Conservation (phyloP, 2,113 vertebrate species). For the Heterotis niloticus region DNA sequence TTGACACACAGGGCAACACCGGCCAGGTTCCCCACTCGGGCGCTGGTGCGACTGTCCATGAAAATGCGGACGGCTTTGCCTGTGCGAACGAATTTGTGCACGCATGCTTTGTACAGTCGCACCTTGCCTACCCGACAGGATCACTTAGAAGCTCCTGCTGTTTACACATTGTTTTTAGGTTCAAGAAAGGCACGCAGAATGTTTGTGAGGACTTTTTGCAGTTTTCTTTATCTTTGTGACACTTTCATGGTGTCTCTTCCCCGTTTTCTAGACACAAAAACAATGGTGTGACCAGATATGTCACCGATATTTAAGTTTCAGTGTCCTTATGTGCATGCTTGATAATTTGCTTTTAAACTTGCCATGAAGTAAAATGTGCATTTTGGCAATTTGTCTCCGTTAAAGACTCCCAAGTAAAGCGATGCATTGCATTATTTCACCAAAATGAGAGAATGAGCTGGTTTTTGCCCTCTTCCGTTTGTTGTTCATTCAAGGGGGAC, state of each 20-base stretch:
- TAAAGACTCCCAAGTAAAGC: neutral
- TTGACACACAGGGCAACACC: too few species aligned
- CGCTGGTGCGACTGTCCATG: too few species aligned
- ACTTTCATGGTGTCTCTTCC: neutral
- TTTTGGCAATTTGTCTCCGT: neutral
- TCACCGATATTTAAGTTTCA: neutral
- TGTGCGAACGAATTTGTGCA: too few species aligned
- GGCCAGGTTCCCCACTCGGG: too few species aligned
- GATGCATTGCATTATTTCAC: neutral
- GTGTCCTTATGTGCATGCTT: neutral
- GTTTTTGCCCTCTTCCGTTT: neutral
- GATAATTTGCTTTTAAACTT: neutral
- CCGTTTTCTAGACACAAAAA: neutral
- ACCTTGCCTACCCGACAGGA: too few species aligned
- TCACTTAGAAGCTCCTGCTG: too few species aligned
- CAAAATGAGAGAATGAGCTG: neutral
- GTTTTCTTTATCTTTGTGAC: neutral
- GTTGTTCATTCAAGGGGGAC: slow-evolving; percentile 50
- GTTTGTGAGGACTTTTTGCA: too few species aligned
- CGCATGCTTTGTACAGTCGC: too few species aligned
- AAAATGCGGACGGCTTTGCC: too few species aligned
- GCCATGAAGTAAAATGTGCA: neutral
- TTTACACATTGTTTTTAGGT: too few species aligned
- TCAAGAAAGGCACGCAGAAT: too few species aligned
- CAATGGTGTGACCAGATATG: neutral